Evolutionary conservation across 1,140 invertebrate genomes (phyloP).

Genomic region (Caenorhabditis elegans): DNA sequence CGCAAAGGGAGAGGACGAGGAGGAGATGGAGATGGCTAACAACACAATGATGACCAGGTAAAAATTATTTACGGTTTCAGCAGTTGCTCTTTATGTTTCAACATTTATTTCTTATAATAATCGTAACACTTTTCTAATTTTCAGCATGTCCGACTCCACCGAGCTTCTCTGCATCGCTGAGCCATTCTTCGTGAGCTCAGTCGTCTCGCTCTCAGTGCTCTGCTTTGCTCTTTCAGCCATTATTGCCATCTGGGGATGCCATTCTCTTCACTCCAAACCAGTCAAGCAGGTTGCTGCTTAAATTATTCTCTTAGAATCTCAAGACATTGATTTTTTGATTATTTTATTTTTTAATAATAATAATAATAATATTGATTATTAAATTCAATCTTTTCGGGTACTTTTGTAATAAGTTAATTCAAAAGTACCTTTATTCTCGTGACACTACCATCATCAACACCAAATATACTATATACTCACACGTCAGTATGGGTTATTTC

Average conservation of each 20-base stretch:
- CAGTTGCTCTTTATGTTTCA: neutral
- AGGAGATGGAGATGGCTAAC: constrained; percentile 44
- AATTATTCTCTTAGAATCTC: neutral
- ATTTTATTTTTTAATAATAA: neutral
- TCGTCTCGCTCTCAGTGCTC: constrained; percentile 61
- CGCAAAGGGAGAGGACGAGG: constrained; percentile 63
- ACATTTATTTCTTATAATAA: neutral
- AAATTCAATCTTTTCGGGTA: too few relatives aligned
- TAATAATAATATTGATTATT: neutral
- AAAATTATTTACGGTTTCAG: neutral
- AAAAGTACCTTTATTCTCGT: too few relatives aligned
- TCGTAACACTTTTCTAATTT: neutral
- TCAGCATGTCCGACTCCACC: constrained; percentile 34
- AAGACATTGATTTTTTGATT: neutral
- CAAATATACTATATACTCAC: neutral
- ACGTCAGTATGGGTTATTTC: neutral
- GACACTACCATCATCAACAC: neutral
- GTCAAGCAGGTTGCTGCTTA: constrained; percentile 18
- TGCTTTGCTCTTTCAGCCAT: constrained; percentile 60
- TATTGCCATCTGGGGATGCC: constrained; percentile 66
- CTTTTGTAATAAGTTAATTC: too few relatives aligned
- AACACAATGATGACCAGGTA: constrained; percentile 9
- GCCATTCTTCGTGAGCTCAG: constrained; percentile 63
- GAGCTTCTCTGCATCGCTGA: constrained; percentile 62
- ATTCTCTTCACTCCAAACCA: constrained; percentile 31